Evolutionary conservation across 2,113 vertebrate species (phyloP), one percentile per base, ranked within the genome.

Genomic region (Etia nguti): DNA sequence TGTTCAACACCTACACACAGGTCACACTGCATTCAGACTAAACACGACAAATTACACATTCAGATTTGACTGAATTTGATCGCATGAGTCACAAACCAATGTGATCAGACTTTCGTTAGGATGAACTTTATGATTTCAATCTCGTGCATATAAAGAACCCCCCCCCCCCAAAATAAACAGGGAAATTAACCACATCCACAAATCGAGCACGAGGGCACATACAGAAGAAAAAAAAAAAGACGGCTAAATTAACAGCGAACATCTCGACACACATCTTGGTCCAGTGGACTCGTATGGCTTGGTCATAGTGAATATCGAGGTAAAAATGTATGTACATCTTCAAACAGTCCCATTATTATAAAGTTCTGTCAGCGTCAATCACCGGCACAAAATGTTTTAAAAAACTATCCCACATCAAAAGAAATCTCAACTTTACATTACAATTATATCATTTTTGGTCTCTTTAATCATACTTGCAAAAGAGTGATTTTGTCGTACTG

Each of bases 371-470:
- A 0, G 18, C 36, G 10, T 83, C 56, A 46, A 70, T 68, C 68
- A 43, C 75, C 65, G 59, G 84, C 80, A 87, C 82, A 81, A 68
- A 77, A 68, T 41, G 1, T 34, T 65, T n/a, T 80, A 77, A 29
- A 80, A 81, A 46, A n/a, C 1, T 11, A 29, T 29, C 46, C 24
- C 70, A 20, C 70, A 50, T 50, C 8, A 41, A 82, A 79, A 86
- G 86, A 85, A 29, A 36, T 82, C 11, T 3, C 4, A 84, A 0
- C 24, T 79, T 85, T 77, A 88, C 80, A 85, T 85, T 77, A 92
- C 91, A 38, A 88, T 87, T 88, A 1, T 16, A 5, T 87, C 18
- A 60, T 52, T 86, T 94, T 93, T 90, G 89, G 91, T 93, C 90
- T 92, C 57, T 62, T 81, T 6, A 57, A 59, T 60, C 38, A 46